Base-by-base conservation (phyloP, 2,888 invertebrate genomes). In the Iphiclides podalirius region DNA sequence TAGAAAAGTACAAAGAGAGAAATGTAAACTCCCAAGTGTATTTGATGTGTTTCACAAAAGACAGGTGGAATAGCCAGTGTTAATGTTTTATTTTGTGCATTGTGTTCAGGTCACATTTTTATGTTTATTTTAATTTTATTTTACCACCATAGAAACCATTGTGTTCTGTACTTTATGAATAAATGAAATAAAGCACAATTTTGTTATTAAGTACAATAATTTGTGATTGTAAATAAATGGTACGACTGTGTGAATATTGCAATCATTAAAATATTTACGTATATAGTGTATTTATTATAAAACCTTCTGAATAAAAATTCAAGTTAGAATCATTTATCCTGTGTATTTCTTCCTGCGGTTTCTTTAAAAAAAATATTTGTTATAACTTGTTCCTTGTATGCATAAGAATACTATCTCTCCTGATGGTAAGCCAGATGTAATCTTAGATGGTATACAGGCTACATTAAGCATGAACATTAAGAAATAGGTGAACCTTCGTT, bases 181-280 rank as follows among this genome's bases (percentile, higher is more conserved):
- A 70, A 57, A 64, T 61, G 66, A 68, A 69, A 65, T 65, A 64
- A 74, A 80, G 86, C 87, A 88, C 87, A 88, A 88, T 76, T 85
- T 78, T 73, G 77, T 84, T 85, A 73, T 77, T 84, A 79, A 75
- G 77, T 79, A 75, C 72, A 76, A 75, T 75, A 59, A 69, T 75
- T 81, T 75, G 75, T 79, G 73, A 72, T 70, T 86, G 87, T 87
- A 86, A 79, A 85, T 85, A 86, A 33, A 67, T 73, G 65, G 78
- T 79, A 85, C 82, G 83, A 82, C 69, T 76, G 86, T 85, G 86
- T 87, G 85, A 79, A 79, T 81, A 86, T 78, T 79, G 73, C 77
- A 73, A 82, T 79, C 79, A 84, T 81, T 86, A 87, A 86, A 86
- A 73, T 87, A 88, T 87, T 85, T 84, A 86, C 79, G 71, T 84